Base-by-base conservation (phyloP, 2,113 vertebrate species). In the Chamaea fasciata region DNA sequence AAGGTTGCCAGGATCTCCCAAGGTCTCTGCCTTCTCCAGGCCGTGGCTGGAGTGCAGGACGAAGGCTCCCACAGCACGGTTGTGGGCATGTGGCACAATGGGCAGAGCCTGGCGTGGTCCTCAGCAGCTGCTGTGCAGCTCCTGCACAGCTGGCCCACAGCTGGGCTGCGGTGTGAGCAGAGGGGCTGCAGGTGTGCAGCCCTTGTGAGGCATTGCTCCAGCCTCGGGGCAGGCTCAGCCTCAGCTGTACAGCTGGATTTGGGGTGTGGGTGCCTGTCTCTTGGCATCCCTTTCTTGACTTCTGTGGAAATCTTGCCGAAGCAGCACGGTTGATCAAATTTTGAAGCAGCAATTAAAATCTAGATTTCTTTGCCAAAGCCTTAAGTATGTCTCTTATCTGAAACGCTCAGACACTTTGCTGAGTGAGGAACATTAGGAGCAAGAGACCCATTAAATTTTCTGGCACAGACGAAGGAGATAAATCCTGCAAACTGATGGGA, bases 31-130 rank as follows among this genome's bases (percentile, higher is more conserved):
- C 56, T 67, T 56, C 39, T 46, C 17, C 39, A 33, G 22, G 35
- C 31, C 17, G 0, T 1, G 7, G 2, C 1, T 1, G 27, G 62
- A 65, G 14, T 13, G 39, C 39, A 3, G 15, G 33, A 13, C 17
- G 74, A 7, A 23, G n/a, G 7, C n/a, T 9, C 18, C 10, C 21
- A 0, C 5, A 2, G 50, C 10, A 2, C 0, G 3, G 52, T 3
- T 11, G 52, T 15, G 8, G 47, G 42, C 4, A 0, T 4, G 41
- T 0, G 2, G 23, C 0, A 0, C 0, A 0, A 6, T 6, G 5
- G 37, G 15, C 63, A 20, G 39, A 74, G 70, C 47, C n/a, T 8
- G 39, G 42, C 0, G 0, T 12, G 64, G 35, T n/a, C 33, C 55
- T 17, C 3, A 22, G 47, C 68, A 39, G 68, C 52, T 14, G 37